Base-by-base conservation (phyloP, 2,888 invertebrate genomes). In the Tipula unca region DNA sequence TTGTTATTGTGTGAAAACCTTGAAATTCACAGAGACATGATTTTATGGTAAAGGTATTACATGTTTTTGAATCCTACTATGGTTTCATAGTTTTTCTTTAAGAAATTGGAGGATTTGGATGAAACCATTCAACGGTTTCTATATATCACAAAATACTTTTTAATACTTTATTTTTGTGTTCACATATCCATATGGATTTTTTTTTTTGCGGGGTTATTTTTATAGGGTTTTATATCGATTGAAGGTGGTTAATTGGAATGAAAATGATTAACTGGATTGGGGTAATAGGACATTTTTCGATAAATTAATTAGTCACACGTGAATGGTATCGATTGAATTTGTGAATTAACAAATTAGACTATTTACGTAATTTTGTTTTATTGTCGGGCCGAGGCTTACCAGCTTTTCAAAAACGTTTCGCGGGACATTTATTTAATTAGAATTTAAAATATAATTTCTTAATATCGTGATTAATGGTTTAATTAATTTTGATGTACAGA, bases 121-220 rank as follows among this genome's bases (percentile, higher is more conserved):
- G 69, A 69, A 69, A 25, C 69, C 69, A 69, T 69, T 69, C 25
- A 69, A 69, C 25, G 25, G 69, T 20, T 39, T 39, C 1, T 20
- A 4, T 69, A 17, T 48, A 48, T 48, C 48, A 69, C 25, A 13
- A 69, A 69, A 69, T 69, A 25, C 25, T 69, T 25, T 69, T 69
- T 69, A 69, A 69, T 69, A 69, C 69, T 69, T 69, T 69, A 69
- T 69, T 25, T 25, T 20, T 1, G 10, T 25, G 13, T 25, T 17
- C 17, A 54, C 17, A 54, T 17, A 48, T 48, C 4, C 25, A 10
- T 69, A 25, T 69, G 20, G 69, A 69, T 69, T 69, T n/a, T n/a
- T n/a, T n/a, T n/a, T n/a, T 69, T 69, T 69, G 69, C 69, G 69
- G 69, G 69, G 69, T 69, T 69, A 69, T 69, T 69, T 69, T 10